Base-by-base conservation (phyloP, 2,797 vertebrate genomes). In the Anguilla anguilla region DNA sequence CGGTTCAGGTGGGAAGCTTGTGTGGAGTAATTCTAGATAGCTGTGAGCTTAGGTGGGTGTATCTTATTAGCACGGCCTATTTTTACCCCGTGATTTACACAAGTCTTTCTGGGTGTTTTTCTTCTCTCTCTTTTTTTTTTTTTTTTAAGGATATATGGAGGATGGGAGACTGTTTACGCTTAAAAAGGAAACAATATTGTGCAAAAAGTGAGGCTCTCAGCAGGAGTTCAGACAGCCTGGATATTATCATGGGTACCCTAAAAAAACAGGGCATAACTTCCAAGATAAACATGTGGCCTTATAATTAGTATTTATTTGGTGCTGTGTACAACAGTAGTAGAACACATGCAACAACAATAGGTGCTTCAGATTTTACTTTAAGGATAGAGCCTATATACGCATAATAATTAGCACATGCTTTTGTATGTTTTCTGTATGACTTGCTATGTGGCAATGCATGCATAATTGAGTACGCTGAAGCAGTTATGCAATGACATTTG, bases 11-110 rank as follows among this genome's bases (percentile, higher is more conserved):
- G 25, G 79, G 28, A 51, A n/a, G 22, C n/a, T 81, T 43, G 51
- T 83, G 51, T 51, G 2, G 49, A 57, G 81, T 72, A 43, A 39
- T 84, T 84, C 67, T 83, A 43, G 61, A 84, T 15, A 57, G 43
- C 25, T 83, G 86, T 51, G 22, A 67, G 64, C 83, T 87, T 83
- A 87, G 87, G 79, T 82, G 79, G 79, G 79, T 51, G 79, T 82
- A 49, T 82, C 43, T 82, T 51, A 82, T 82, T 51, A 51, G 79
- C 79, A 82, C 17, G 7, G 6, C 10, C 79, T 82, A 82, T 82
- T 82, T 82, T 82, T 82, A 82, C 22, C 2, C 79, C 13, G 3
- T 49, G 79, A 51, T 51, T 77, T 77, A 15, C 35, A 77, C 35
- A 77, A 77, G 79, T 9, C 77, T 46, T 53, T 28, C 49, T 55